These are phyloP conservation scores for Heliconius hortense DNA, from an alignment of 2,888 invertebrate species.

Conservation along the genomic window DNA sequence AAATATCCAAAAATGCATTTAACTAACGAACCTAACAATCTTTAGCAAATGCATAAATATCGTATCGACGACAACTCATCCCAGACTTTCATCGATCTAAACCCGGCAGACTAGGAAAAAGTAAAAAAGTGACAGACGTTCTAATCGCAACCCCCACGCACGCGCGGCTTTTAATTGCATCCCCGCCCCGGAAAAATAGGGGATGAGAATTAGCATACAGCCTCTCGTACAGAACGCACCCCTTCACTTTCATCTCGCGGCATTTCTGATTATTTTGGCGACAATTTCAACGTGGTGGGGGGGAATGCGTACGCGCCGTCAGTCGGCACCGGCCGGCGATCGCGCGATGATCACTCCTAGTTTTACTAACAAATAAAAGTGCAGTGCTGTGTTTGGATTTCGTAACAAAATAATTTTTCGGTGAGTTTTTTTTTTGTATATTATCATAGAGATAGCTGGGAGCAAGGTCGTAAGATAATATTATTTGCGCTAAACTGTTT, in stretches of 20 bases:
- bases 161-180: conserved; percentile 82
- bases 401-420: conserved; percentile 39
- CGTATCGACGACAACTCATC: conserved; percentile 41
- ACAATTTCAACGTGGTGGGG: conserved; percentile 57
- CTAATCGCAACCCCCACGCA: conserved; percentile 80
- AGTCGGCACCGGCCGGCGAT: conserved; percentile 76
- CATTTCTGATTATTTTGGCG: conserved; percentile 67
- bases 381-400: conserved; percentile 49
- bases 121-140: conserved; percentile 78
- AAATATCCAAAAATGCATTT: not conserved
- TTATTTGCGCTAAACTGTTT: conserved; percentile 79
- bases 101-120: conserved; percentile 72
- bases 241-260: conserved; percentile 74
- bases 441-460: conserved; percentile 65
- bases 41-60: conserved; percentile 36
- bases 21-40: conserved; percentile 10
- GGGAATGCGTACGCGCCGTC: conserved; percentile 72
- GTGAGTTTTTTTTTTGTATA: conserved; percentile 50
- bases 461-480: conserved; percentile 81
- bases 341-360: conserved; percentile 66
- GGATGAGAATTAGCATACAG: conserved; percentile 81
- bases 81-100: conserved; percentile 58
- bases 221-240: conserved; percentile 70
- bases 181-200: conserved; percentile 78
- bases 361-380: conserved; percentile 44